Base-by-base conservation (phyloP, 1,140 invertebrate genomes). In the Platorchestia sp. region DNA sequence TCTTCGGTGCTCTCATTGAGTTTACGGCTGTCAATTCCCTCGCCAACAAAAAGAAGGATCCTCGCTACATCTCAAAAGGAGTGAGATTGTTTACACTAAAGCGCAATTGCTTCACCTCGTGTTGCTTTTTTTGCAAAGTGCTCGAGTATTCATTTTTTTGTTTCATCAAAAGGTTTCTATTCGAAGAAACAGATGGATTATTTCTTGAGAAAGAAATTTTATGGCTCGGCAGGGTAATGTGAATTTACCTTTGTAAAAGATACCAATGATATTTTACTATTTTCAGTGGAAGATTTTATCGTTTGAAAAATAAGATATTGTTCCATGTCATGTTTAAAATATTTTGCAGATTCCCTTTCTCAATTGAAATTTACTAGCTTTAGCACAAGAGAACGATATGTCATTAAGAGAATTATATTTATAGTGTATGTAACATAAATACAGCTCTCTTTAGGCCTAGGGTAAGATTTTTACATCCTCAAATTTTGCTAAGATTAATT, bases 1-100 rank as follows among this genome's bases (percentile, higher is more conserved):
- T 97, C 43, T 97, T 97, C 95, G 97, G 97, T 1, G 97, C 96
- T 19, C 95, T 97, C 95, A 96, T 97, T 40, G 97, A 97, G 95
- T 97, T 97, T 95, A 96, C 96, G 0, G 95, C 96, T 44, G 96
- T 96, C 51, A 97, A 97, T 96, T 97, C 96, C 95, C 95, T 96
- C n/a, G 96, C 96, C 42, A 96, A 96, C 95, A 96, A 95, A 95
- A 96, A 96, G 86, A 95, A 96, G 40, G 87, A 89, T 7, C 87
- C 87, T 6, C 87, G 87, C 7, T 44, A 42, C 87, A 27, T 75
- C 19, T 10, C 47, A 75, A 75, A 75, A 3, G 59, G 10, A 36
- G 59, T 75, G 27, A 75, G 59, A 75, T 22, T 75, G 27, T 19
- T 75, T 75, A 51, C 7, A 75, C 3, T 75, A 75, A 75, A 75